Base-by-base conservation (phyloP, 2,888 invertebrate species). In the Ditylenchus weischeri region DNA sequence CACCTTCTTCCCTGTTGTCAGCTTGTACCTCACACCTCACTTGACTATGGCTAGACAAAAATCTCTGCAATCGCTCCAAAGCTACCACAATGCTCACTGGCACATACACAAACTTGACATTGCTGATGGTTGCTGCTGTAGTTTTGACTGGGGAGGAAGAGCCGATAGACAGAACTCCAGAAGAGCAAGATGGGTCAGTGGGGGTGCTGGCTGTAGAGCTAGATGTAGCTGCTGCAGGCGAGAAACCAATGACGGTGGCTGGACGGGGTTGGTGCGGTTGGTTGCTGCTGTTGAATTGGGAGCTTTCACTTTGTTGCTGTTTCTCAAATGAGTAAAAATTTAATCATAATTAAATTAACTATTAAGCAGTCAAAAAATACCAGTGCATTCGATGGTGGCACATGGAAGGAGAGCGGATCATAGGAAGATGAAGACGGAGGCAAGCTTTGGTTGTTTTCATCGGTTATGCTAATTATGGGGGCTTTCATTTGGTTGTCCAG, bases 391-490 rank as follows among this genome's bases (percentile, higher is more conserved):
- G 43, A 19, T 13, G 54, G 29, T 11, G 13, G 59, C 36, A 65
- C 1, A 43, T 43, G 43, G 47, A 68, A 69, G 18, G 59, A n/a
- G 6, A 72, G 72, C 0, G 78, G 79, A 67, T 79, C 75, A 69
- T 75, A 78, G 23, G 75, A 73, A 18, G 72, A 66, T 1, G 78
- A 74, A 11, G 70, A 49, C 13, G 72, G 72, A 4, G 71, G 64
- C 43, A 73, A 61, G 23, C 59, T 69, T 0, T 69, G 75, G 68
- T 81, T 81, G 71, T 81, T 73, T 69, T 81, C 81, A 62, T 81
- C 81, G 5, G 81, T 81, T 58, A 81, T 79, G 57, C 76, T 78
- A 21, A 80, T 80, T 7, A 29, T 29, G 48, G 79, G 77, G 35
- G 78, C 58, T 38, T 66, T 73, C 23, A 72, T 38, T 21, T 58